phyloP scores from a whole-genome alignment of 2,888 invertebrate species.

The Synanthedon andrenaeformis region DNA sequence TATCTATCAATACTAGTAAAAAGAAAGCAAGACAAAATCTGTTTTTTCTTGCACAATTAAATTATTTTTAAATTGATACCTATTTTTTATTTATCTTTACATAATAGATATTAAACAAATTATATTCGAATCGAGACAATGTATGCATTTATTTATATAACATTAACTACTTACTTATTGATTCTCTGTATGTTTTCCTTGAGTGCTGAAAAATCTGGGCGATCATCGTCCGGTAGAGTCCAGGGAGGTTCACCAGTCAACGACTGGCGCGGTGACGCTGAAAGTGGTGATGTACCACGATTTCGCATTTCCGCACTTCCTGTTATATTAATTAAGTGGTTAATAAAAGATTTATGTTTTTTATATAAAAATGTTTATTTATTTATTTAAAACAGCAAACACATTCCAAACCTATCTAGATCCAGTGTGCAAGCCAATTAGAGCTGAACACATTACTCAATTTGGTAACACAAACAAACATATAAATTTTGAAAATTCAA shows the following conservation, averaged over 20 bases:
- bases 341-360: too few relatives aligned
- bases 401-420: neutral
- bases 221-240: constrained; percentile 85
- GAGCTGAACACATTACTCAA: too few relatives aligned
- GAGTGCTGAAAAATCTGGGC: constrained; percentile 90
- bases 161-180: constrained; percentile 76
- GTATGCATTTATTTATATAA: neutral
- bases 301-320: constrained; percentile 59
- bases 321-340: constrained; percentile 11
- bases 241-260: constrained; percentile 71
- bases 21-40: too few relatives aligned
- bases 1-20: too few relatives aligned
- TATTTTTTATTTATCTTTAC: too few relatives aligned
- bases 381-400: neutral
- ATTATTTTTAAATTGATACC: too few relatives aligned
- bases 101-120: too few relatives aligned
- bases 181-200: constrained; percentile 87
- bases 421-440: too few relatives aligned
- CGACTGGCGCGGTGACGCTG: constrained; percentile 60
- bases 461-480: too few relatives aligned
- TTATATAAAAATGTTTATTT: constrained; percentile 1
- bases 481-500: too few relatives aligned
- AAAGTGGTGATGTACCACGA: constrained; percentile 60
- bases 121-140: too few relatives aligned
- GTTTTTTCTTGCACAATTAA: too few relatives aligned